Conservation (phyloP, 2,797 vertebrate genomes). For the Carcharodon carcharias region DNA sequence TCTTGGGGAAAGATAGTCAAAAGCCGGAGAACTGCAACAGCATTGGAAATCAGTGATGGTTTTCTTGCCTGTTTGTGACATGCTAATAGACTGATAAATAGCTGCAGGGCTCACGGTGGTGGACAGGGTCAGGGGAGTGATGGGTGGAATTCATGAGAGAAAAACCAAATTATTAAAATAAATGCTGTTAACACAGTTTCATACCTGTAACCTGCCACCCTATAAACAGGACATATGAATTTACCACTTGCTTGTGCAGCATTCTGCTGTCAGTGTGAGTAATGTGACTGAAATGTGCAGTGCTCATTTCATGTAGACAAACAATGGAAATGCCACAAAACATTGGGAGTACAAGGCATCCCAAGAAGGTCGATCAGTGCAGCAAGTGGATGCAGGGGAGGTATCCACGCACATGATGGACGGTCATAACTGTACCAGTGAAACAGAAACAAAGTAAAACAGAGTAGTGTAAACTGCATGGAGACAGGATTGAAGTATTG, state of each 20-base stretch:
- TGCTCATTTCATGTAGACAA: constrained; percentile 49
- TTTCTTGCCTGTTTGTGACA: no score
- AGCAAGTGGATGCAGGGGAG: constrained; percentile 38
- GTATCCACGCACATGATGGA: constrained; percentile 18
- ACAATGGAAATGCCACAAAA: constrained; percentile 50
- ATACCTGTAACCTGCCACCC: background rate
- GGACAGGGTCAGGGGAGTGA: no score
- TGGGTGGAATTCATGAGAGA: background rate
- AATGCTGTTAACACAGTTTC: background rate
- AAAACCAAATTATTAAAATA: background rate
- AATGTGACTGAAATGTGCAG: constrained; percentile 47
- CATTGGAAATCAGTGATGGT: background rate
- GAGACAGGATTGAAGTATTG: constrained; percentile 33
- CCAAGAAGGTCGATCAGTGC: constrained; percentile 44
- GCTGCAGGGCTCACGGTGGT: background rate
- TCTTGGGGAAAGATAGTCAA: background rate
- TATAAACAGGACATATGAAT: constrained; percentile 22
- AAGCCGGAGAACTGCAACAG: background rate
- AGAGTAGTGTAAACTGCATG: constrained; percentile 16
- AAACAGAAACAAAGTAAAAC: constrained; percentile 42
- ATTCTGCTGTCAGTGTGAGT: constrained; percentile 19
- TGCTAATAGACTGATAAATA: background rate
- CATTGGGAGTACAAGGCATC: constrained; percentile 46
- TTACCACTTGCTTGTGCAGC: background rate
- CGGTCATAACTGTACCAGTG: constrained; percentile 39